Conservation (phyloP, 2,888 invertebrate species). For the Pammene aurita region DNA sequence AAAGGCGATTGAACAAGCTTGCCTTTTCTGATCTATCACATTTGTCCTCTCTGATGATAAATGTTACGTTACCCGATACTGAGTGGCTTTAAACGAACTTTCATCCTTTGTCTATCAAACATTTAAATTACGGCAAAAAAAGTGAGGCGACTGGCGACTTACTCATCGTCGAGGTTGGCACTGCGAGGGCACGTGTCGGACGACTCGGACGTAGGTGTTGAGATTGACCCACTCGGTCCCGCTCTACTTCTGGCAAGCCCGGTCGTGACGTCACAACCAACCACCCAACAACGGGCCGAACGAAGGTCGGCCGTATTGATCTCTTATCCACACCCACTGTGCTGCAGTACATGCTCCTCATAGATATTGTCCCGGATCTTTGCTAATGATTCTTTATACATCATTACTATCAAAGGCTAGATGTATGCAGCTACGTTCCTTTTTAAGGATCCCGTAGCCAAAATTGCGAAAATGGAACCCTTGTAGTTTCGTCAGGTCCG, state of each 20-base stretch:
- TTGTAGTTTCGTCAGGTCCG: no score
- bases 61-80: not conserved
- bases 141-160: not conserved
- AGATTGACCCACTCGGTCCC: slow-evolving; percentile 60
- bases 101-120: not conserved
- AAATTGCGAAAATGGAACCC: no score
- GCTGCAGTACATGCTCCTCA: slow-evolving; percentile 35
- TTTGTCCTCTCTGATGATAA: not conserved
- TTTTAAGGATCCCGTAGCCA: no score
- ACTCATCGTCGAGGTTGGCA: slow-evolving; percentile 11
- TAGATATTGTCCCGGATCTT: slow-evolving; percentile 4
- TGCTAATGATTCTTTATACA: not conserved
- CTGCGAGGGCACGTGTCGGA: slow-evolving; percentile 25
- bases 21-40: not conserved
- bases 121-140: not conserved
- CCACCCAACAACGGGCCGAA: slow-evolving; percentile 61
- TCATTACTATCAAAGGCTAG: not conserved
- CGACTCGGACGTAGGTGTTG: slow-evolving; percentile 42
- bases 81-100: not conserved
- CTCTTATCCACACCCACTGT: slow-evolving; percentile 64
- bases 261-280: slow-evolving; percentile 70
- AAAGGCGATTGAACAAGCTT: not conserved
- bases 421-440: not conserved
- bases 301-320: slow-evolving; percentile 80
- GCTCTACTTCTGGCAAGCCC: slow-evolving; percentile 53